Percentiles rank a stretch among this genome's conserved stretches.
Conservation (phyloP, 2,888 invertebrate genomes). For the Hirtodrosophila confusa region DNA sequence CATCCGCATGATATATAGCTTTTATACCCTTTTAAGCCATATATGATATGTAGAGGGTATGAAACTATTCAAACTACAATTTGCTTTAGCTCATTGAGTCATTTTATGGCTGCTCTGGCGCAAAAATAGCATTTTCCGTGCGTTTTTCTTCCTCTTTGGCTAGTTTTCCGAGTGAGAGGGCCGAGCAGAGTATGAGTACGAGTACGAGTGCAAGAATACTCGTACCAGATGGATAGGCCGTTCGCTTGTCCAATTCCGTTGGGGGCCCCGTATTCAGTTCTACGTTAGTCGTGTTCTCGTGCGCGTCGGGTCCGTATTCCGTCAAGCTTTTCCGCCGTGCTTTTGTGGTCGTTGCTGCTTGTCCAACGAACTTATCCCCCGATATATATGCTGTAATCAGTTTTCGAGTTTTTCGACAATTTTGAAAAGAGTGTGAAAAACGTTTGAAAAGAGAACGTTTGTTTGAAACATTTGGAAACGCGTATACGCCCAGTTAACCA, state of each 20-base stretch:
- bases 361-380: conserved; percentile 5
- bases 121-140: conserved; percentile 58
- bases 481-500: conserved; percentile 36
- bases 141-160: conserved; percentile 8
- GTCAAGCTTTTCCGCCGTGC: conserved; percentile 29
- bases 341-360: conserved; percentile 16
- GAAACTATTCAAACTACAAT: conserved; percentile 4
- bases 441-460: neutral
- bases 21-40: too few relatives aligned
- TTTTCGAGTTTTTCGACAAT: conserved; percentile 6
- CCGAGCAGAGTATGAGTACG: conserved; percentile 15
- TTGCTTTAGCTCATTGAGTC: conserved; percentile 52
- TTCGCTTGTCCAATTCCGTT: conserved; percentile 25
- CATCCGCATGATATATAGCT: too few relatives aligned
- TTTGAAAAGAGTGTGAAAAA: conserved; percentile 5
- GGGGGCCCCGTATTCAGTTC: conserved; percentile 57
- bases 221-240: conserved; percentile 7
- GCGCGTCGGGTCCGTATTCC: conserved; percentile 52
- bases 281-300: conserved; percentile 70
- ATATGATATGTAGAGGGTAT: too few relatives aligned
- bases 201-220: conserved; percentile 11
- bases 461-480: conserved; percentile 7
- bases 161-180: conserved; percentile 40
- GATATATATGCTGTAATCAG: conserved; percentile 4
- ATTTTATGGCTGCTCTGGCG: conserved; percentile 42